Percentiles rank a stretch among this genome's conserved stretches.
Evolutionary conservation across 2,113 vertebrate species (phyloP).

Genomic region (Donacobius atricapilla): DNA sequence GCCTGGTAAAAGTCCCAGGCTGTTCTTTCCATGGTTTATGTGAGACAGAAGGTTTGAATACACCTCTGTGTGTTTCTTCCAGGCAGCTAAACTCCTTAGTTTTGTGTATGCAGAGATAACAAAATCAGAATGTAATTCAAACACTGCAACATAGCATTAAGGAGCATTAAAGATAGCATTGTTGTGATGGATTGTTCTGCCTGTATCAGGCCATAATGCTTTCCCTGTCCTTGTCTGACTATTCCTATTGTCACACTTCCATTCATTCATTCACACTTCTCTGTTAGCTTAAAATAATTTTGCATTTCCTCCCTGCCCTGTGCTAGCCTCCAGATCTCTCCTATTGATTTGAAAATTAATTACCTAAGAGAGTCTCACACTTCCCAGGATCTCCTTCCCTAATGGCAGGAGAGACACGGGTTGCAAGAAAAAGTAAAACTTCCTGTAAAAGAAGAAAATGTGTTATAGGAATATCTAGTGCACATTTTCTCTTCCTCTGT

Average conservation of each 20-base stretch:
- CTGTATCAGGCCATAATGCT: conserved; percentile 38
- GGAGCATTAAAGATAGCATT: conserved; percentile 35
- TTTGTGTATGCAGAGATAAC: background rate
- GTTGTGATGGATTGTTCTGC: conserved; percentile 23
- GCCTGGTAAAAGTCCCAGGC: background rate
- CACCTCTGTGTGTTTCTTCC: background rate
- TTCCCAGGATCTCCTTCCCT: conserved; percentile 19
- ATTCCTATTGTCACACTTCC: conserved; percentile 11
- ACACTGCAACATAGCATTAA: background rate
- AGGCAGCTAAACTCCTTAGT: background rate
- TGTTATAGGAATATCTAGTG: background rate
- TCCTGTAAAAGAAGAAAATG: background rate
- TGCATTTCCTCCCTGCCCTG: conserved; percentile 15
- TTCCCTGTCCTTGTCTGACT: conserved; percentile 20
- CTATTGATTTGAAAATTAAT: conserved; percentile 61
- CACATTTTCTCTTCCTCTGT: background rate
- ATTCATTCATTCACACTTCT: conserved; percentile 33
- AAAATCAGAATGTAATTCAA: conserved; percentile 58
- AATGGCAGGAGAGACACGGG: background rate
- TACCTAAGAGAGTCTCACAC: conserved; percentile 35
- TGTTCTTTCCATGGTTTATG: background rate
- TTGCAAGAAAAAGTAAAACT: background rate
- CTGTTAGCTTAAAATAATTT: conserved; percentile 52
- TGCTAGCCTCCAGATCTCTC: conserved; percentile 43
- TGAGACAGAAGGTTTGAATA: background rate